phyloP scores from a whole-genome alignment of 1,140 invertebrate species.

The Lepeophtheirus salmonis region DNA sequence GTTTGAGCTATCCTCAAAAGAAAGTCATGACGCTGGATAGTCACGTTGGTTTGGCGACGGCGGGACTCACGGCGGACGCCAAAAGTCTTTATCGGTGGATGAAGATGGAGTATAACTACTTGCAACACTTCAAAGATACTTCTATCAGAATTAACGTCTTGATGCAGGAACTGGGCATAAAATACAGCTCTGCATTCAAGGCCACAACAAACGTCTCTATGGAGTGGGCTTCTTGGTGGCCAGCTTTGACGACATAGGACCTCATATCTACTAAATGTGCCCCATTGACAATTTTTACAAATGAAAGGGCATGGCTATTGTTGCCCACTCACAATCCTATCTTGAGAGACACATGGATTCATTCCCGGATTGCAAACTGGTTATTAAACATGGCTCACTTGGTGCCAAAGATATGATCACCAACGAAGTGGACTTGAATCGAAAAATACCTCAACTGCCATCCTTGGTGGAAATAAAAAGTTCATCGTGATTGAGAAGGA shows the following conservation, averaged over 20 bases:
- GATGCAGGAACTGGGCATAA: slow-evolving; percentile 70
- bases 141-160: slow-evolving; percentile 29
- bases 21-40: slow-evolving; percentile 91
- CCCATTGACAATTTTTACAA: slow-evolving; percentile 94
- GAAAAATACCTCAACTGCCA: slow-evolving; percentile 81
- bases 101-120: background rate
- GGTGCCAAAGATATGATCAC: slow-evolving; percentile 83
- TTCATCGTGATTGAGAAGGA: slow-evolving; percentile 65
- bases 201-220: slow-evolving; percentile 87
- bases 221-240: slow-evolving; percentile 89
- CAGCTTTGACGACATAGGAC: slow-evolving; percentile 84
- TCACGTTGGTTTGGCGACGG: slow-evolving; percentile 84
- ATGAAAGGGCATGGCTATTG: slow-evolving; percentile 96
- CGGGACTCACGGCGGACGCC: slow-evolving; percentile 85
- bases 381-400: slow-evolving; percentile 82
- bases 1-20: slow-evolving; percentile 87
- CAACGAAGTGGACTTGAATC: slow-evolving; percentile 79
- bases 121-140: background rate
- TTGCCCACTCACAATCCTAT: slow-evolving; percentile 93
- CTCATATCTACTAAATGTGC: slow-evolving; percentile 93
- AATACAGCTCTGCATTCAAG: slow-evolving; percentile 91
- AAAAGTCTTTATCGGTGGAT: slow-evolving; percentile 52
- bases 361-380: slow-evolving; percentile 46
- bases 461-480: slow-evolving; percentile 58
- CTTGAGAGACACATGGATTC: slow-evolving; percentile 71